Conservation (phyloP, 2,888 invertebrate species). For the Apocheima hispidaria region DNA sequence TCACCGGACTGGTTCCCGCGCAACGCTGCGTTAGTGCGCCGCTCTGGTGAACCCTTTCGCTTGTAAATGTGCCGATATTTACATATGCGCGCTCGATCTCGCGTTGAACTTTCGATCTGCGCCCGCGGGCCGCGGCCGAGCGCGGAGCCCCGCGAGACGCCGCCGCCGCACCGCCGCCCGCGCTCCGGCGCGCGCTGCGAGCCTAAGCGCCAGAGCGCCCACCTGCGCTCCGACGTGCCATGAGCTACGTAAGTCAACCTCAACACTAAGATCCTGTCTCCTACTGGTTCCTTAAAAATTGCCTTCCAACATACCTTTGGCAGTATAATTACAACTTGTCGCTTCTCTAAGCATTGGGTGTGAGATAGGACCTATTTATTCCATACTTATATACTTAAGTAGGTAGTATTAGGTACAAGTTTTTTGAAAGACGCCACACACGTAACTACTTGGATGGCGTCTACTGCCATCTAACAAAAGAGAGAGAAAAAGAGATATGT, state of each 20-base stretch:
- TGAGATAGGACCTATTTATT: constrained; percentile 26
- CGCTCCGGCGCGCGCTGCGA: constrained; percentile 53
- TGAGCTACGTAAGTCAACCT: constrained; percentile 81
- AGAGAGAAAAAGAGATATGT: too few species aligned
- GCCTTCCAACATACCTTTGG: constrained; percentile 16
- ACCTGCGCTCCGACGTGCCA: constrained; percentile 75
- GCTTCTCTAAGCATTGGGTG: constrained; percentile 25
- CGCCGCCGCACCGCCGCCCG: constrained; percentile 46
- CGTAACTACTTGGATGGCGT: too few species aligned
- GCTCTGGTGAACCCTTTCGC: constrained; percentile 86
- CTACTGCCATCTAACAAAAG: too few species aligned
- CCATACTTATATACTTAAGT: too few species aligned
- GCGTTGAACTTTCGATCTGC: constrained; percentile 85
- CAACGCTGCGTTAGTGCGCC: constrained; percentile 85
- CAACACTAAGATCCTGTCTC: constrained; percentile 50
- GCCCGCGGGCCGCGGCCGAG: constrained; percentile 68
- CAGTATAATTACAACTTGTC: background rate
- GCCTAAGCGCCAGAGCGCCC: constrained; percentile 75
- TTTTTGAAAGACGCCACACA: background rate
- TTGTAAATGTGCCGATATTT: constrained; percentile 87
- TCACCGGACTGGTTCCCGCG: constrained; percentile 88
- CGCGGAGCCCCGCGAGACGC: constrained; percentile 68
- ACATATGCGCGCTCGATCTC: constrained; percentile 84
- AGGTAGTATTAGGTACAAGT: background rate
- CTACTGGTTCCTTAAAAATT: constrained; percentile 35